phyloP scores from a whole-genome alignment of 2,888 invertebrate genomes.

The Nomada fucata region DNA sequence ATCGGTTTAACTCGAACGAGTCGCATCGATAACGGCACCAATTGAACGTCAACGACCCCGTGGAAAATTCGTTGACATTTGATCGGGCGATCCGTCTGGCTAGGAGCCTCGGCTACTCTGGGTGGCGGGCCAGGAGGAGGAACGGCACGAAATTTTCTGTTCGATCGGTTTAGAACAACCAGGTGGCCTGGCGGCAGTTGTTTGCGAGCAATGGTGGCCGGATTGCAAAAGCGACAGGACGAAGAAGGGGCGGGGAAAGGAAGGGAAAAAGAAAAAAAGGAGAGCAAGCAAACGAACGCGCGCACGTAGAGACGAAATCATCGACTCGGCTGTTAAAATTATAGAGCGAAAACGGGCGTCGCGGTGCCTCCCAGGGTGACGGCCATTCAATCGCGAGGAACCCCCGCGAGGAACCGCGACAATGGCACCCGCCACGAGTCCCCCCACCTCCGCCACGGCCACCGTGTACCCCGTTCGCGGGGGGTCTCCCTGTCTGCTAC shows the following conservation, averaged over 20 bases:
- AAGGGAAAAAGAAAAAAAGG: constrained; percentile 60
- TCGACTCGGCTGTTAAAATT: constrained; percentile 80
- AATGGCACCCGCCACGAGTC: constrained; percentile 68
- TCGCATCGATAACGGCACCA: not conserved
- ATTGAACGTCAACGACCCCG: not conserved
- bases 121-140: constrained; percentile 25
- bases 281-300: constrained; percentile 39
- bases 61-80: constrained; percentile 27
- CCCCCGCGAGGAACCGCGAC: constrained; percentile 76
- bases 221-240: constrained; percentile 45
- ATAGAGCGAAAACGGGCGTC: constrained; percentile 80
- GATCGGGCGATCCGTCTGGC: constrained; percentile 4
- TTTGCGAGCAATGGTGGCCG: constrained; percentile 75
- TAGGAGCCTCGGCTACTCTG: constrained; percentile 23
- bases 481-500: constrained; percentile 70
- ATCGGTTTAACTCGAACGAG: not conserved
- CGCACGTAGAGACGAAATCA: constrained; percentile 70
- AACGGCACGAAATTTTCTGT: constrained; percentile 66
- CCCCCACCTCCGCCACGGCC: constrained; percentile 58
- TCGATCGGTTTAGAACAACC: constrained; percentile 75
- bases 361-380: constrained; percentile 83
- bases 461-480: constrained; percentile 66
- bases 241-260: constrained; percentile 22
- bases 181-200: constrained; percentile 79
- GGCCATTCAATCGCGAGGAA: constrained; percentile 78